These are phyloP conservation scores for Propsilocerus akamusi DNA, from an alignment of 1,140 invertebrate genomes.

Conservation along the genomic window DNA sequence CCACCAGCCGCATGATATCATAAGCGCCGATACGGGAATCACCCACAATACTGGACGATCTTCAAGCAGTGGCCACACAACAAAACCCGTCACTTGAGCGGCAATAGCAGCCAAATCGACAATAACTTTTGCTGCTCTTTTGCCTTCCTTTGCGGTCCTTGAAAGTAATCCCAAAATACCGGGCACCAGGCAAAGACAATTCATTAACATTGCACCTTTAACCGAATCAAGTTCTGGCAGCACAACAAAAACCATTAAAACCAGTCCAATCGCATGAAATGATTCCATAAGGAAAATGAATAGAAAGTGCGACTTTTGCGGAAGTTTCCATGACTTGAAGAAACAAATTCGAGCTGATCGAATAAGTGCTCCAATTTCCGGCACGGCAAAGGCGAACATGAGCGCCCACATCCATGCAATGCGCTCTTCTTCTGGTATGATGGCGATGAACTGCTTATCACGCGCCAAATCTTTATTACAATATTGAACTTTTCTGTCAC, in stretches of 20 bases:
- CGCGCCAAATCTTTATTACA: constrained; percentile 71
- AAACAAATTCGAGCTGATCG: constrained; percentile 72
- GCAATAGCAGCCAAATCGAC: constrained; percentile 65
- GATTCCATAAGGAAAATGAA: constrained; percentile 64
- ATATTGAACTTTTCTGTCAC: constrained; percentile 50
- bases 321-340: constrained; percentile 57
- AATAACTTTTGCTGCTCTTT: constrained; percentile 56
- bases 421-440: constrained; percentile 59
- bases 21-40: constrained; percentile 61
- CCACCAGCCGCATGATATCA: constrained; percentile 89
- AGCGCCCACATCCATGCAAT: constrained; percentile 87
- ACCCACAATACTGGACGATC: constrained; percentile 55
- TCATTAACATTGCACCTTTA: constrained; percentile 83
- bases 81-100: constrained; percentile 72
- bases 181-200: constrained; percentile 80
- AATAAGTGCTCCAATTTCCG: constrained; percentile 71
- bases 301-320: constrained; percentile 20
- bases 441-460: constrained; percentile 62
- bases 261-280: constrained; percentile 67
- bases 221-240: constrained; percentile 82
- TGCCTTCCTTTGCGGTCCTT: constrained; percentile 58
- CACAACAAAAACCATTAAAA: constrained; percentile 67
- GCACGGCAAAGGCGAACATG: constrained; percentile 68
- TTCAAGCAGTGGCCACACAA: constrained; percentile 72
- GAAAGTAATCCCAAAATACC: constrained; percentile 50